Percentiles rank a stretch among this genome's conserved stretches.
These are phyloP conservation scores for Caenorhabditis sp. DNA, from an alignment of 2,888 invertebrate genomes.

Conservation along the genomic window DNA sequence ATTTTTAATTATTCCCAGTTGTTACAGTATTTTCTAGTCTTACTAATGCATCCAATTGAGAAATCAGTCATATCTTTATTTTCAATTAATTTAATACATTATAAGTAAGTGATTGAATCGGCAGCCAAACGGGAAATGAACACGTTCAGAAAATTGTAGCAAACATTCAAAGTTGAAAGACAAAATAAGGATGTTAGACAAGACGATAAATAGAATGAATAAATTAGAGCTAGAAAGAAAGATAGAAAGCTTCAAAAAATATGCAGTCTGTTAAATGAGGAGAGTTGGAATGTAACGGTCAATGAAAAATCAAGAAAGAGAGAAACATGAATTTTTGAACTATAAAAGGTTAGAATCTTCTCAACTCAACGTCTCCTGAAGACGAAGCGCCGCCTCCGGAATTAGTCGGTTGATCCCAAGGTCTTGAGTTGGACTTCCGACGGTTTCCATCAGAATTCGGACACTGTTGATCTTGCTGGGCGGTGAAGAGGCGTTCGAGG, in stretches of 20 bases:
- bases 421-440: constrained; percentile 37
- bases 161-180: constrained; percentile 20
- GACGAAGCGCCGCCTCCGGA: constrained; percentile 10
- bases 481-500: constrained; percentile 78
- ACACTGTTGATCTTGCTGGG: constrained; percentile 63
- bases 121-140: constrained; percentile 36
- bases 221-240: not conserved
- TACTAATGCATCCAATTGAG: not conserved
- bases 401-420: constrained; percentile 41
- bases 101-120: constrained; percentile 35
- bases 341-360: constrained; percentile 51
- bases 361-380: constrained; percentile 45
- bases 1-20: not conserved
- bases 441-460: constrained; percentile 50
- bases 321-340: constrained; percentile 15
- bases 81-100: constrained; percentile 3
- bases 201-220: not conserved
- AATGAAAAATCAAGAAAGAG: constrained; percentile 8
- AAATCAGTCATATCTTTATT: not conserved
- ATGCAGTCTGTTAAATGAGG: not conserved
- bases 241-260: not conserved
- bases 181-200: not conserved
- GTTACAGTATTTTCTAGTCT: constrained; percentile 30
- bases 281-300: constrained; percentile 18
- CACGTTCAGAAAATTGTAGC: constrained; percentile 54